Evolutionary conservation across 2,888 invertebrate species (phyloP).

Genomic region (Euplagia quadripunctaria): DNA sequence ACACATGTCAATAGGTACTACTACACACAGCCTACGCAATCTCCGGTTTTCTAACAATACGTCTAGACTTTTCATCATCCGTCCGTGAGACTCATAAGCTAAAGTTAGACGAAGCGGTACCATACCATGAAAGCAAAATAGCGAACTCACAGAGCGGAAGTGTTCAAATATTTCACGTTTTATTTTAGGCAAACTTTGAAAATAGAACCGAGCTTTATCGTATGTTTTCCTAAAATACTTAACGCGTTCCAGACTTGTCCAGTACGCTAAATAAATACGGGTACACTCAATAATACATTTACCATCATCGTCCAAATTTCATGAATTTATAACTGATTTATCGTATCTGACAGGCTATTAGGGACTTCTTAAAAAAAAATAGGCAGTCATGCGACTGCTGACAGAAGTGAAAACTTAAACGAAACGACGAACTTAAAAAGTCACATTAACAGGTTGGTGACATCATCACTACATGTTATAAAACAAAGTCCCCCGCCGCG

Average conservation of each 20-base stretch:
- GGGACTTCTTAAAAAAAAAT: too few relatives aligned
- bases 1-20: slow-evolving; percentile 13
- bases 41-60: slow-evolving; percentile 55
- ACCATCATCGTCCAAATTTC: too few relatives aligned
- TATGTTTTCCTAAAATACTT: slow-evolving; percentile 4
- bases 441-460: too few relatives aligned
- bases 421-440: too few relatives aligned
- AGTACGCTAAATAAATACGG: neutral
- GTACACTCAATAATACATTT: too few relatives aligned
- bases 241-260: neutral
- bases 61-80: slow-evolving; percentile 74
- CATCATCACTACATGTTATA: too few relatives aligned
- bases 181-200: slow-evolving; percentile 37
- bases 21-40: slow-evolving; percentile 22
- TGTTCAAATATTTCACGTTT: slow-evolving; percentile 35
- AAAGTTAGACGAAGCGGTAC: slow-evolving; percentile 29
- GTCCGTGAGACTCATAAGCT: slow-evolving; percentile 13
- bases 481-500: too few relatives aligned
- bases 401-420: too few relatives aligned
- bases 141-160: slow-evolving; percentile 32
- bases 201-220: slow-evolving; percentile 14
- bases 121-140: slow-evolving; percentile 26
- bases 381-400: too few relatives aligned
- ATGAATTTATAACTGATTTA: too few relatives aligned
- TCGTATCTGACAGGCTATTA: too few relatives aligned